Evolutionary conservation across 2,888 invertebrate genomes (phyloP), one percentile per base, ranked within the genome.

Genomic region (Brachycybe producta): DNA sequence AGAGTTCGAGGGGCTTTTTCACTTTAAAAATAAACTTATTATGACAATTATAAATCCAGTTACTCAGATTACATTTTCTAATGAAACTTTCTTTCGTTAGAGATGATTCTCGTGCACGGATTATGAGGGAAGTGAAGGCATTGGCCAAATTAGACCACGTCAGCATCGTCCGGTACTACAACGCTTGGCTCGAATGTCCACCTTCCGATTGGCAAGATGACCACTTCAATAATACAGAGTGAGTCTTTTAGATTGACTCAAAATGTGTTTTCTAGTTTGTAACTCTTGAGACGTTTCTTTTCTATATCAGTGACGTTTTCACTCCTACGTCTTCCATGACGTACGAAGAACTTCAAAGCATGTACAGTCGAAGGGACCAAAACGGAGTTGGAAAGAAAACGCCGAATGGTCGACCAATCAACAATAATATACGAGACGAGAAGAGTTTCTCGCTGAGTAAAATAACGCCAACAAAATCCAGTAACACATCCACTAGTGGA

Each of bases 161-260:
- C 39, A 84, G 94, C 65, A 97, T 98, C 58, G 95, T 97, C 46
- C 75, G 97, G 1, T 98, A 94, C 69, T 88, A 84, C 68, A 84
- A 91, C 72, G 84, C 94, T 0, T 98, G 97, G 97, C 74, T 90
- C 1, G 95, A 97, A 68, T 77, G 79, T 52, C 94, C 95, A 7
- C 94, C 95, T 2, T 71, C 75, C 7, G 81, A 79, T 5, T 94
- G 92, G 90, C 83, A 88, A 66, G 81, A 85, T 46, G 92, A 92
- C 67, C 73, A 73, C 23, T 65, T 74, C 4, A 77, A 76, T 74
- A 68, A 73, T 59, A 67, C 68, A 28, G 51, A 53, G 73, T 73
- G 57, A 57, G 56, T 54, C 41, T 13, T 32, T 13, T 4, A 5
- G 23, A 35, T 35, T 5, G 13, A 19, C 32, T 17, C 5, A 23